Conservation (phyloP, 2,888 invertebrate species). For the Pandemis corylana region DNA sequence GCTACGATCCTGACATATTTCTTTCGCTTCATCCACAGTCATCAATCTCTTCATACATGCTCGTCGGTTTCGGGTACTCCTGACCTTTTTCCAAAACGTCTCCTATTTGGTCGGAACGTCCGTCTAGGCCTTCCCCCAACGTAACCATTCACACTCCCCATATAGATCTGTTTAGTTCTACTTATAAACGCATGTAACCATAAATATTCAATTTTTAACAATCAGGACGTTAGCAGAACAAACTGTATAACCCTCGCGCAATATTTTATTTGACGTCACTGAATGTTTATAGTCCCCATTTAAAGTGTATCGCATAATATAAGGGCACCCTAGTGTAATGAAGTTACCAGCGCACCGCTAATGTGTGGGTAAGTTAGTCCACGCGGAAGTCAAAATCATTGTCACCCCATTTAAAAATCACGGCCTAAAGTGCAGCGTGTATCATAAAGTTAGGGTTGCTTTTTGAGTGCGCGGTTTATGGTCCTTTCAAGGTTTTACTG, state of each 20-base stretch:
- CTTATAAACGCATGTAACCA: background rate
- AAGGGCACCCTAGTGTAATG: constrained; percentile 52
- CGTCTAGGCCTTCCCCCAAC: too few species aligned
- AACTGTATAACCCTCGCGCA: constrained; percentile 25
- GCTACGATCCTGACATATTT: too few species aligned
- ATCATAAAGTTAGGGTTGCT: background rate
- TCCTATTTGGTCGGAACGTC: too few species aligned
- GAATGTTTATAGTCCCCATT: constrained; percentile 32
- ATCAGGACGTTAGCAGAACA: constrained; percentile 30
- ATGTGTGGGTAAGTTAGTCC: constrained; percentile 77
- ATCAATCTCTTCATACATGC: too few species aligned
- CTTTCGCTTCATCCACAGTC: too few species aligned
- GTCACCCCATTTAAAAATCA: constrained; percentile 48
- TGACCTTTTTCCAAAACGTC: too few species aligned
- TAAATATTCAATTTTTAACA: constrained; percentile 29
- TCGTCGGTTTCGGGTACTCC: too few species aligned
- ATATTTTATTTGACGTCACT: constrained; percentile 37
- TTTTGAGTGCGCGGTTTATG: background rate
- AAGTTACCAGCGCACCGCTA: constrained; percentile 72
- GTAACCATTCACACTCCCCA: too few species aligned
- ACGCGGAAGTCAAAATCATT: constrained; percentile 67
- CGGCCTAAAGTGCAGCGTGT: background rate
- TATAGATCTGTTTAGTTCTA: too few species aligned
- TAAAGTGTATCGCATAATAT: constrained; percentile 30
- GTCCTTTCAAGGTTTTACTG: constrained; percentile 36